Evolutionary conservation across 2,797 vertebrate species (phyloP).

Genomic region (Pogoniulus pusillus): DNA sequence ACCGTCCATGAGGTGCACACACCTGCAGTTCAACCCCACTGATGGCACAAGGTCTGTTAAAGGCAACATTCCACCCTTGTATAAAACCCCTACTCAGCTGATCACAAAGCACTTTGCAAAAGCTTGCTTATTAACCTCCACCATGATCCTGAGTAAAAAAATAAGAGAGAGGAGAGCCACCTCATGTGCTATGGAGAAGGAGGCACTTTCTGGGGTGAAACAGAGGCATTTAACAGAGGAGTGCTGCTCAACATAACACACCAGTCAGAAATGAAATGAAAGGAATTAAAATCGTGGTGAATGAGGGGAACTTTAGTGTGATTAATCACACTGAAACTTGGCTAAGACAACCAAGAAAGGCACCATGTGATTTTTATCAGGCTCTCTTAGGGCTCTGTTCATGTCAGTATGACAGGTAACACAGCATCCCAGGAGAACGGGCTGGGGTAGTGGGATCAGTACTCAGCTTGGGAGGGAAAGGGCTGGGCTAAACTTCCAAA

Average conservation of each 20-base stretch:
- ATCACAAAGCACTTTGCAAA: not conserved
- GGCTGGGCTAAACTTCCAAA: not conserved
- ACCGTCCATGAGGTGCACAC: not conserved
- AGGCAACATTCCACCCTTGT: not conserved
- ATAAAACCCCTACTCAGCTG: not conserved
- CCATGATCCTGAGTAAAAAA: not conserved
- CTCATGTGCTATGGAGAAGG: not conserved
- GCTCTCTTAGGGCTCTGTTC: not conserved
- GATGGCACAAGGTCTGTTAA: not conserved
- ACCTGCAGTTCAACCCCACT: not conserved
- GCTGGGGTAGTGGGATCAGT: not conserved
- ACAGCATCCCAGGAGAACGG: not conserved
- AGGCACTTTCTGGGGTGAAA: conserved; percentile 13
- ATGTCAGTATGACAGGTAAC: not conserved
- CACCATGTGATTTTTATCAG: conserved; percentile 38
- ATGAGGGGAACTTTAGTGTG: not conserved
- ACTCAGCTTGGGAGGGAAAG: not conserved
- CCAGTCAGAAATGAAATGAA: conserved; percentile 1
- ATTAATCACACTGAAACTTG: conserved; percentile 50
- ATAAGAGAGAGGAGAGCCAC: not conserved
- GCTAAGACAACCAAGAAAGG: conserved; percentile 6
- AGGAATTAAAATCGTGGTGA: not conserved
- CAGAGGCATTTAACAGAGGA: not conserved
- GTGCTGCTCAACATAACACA: not conserved
- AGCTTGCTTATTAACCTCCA: conserved; percentile 6